These are phyloP conservation scores for Motacilla tschutschensis DNA, from an alignment of 2,113 vertebrate genomes.

Conservation along the genomic window DNA sequence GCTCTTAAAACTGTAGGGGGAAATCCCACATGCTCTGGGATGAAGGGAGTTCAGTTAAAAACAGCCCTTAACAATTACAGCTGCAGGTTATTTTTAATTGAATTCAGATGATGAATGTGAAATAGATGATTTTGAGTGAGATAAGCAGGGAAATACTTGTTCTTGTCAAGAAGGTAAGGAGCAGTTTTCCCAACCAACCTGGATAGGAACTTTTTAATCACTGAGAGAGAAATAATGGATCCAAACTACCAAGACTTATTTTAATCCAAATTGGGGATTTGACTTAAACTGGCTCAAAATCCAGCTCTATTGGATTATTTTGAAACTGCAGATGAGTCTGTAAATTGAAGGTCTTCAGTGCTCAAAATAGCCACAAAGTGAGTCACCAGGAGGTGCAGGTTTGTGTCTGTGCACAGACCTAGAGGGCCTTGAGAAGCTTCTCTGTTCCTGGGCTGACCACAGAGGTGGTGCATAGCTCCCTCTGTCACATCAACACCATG, in stretches of 20 bases:
- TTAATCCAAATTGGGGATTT: not conserved
- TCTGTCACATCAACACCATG: not conserved
- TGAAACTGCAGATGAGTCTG: not conserved
- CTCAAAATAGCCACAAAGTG: not conserved
- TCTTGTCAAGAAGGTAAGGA: not conserved
- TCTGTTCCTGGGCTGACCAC: not conserved
- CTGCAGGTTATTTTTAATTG: conserved; percentile 73
- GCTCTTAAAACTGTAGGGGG: conserved; percentile 53
- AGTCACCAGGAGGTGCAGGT: not conserved
- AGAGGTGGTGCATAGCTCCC: not conserved
- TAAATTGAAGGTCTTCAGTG: not conserved
- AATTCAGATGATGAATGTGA: conserved; percentile 53
- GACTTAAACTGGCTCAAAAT: not conserved
- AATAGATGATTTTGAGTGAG: conserved; percentile 37
- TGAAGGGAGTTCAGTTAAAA: conserved; percentile 56
- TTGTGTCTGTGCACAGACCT: not conserved
- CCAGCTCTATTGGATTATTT: not conserved
- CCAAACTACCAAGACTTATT: not conserved
- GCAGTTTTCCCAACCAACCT: not conserved
- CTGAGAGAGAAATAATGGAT: not conserved
- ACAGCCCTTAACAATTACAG: conserved; percentile 63
- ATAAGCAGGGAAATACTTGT: conserved; percentile 29
- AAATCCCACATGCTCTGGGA: conserved; percentile 63
- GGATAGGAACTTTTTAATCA: not conserved
- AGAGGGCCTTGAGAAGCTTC: not conserved